Conservation (phyloP, 2,888 invertebrate genomes). For the Acanthopleura granulata region DNA sequence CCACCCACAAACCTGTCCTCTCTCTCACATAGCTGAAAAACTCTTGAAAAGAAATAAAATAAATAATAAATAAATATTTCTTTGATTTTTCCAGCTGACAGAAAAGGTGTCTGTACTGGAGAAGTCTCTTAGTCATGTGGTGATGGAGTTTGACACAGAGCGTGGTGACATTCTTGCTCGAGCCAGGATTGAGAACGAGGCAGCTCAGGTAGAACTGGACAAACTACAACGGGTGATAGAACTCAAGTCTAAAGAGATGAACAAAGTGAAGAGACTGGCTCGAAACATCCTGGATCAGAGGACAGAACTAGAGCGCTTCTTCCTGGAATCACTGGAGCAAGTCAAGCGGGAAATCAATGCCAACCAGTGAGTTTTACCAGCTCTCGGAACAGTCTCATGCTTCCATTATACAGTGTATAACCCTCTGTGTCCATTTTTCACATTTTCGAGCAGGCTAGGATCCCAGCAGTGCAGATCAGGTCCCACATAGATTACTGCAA, state of each 20-base stretch:
- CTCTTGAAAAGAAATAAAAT: too few species aligned
- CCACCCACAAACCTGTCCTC: too few species aligned
- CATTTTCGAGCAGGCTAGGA: too few species aligned
- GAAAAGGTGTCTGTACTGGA: conserved; percentile 66
- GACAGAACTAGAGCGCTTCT: conserved; percentile 68
- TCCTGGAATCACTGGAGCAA: conserved; percentile 65
- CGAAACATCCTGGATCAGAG: conserved; percentile 68
- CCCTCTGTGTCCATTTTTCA: too few species aligned
- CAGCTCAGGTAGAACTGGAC: conserved; percentile 60
- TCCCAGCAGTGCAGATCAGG: too few species aligned
- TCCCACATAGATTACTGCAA: too few species aligned
- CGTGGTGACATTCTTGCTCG: conserved; percentile 43
- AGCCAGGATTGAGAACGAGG: conserved; percentile 58
- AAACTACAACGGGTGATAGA: conserved; percentile 66
- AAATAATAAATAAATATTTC: too few species aligned
- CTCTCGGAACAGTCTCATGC: neutral
- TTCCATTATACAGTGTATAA: too few species aligned
- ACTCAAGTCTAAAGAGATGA: conserved; percentile 67
- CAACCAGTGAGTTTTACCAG: conserved; percentile 64
- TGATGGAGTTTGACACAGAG: conserved; percentile 66
- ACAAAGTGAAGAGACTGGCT: conserved; percentile 66
- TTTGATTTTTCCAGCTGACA: conserved; percentile 43
- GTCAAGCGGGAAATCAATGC: conserved; percentile 64
- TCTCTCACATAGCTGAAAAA: too few species aligned
- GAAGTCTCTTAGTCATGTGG: conserved; percentile 65